Evolutionary conservation across 2,797 vertebrate species (phyloP), one percentile per base, ranked within the genome.

Genomic region (Diplodus sargus): DNA sequence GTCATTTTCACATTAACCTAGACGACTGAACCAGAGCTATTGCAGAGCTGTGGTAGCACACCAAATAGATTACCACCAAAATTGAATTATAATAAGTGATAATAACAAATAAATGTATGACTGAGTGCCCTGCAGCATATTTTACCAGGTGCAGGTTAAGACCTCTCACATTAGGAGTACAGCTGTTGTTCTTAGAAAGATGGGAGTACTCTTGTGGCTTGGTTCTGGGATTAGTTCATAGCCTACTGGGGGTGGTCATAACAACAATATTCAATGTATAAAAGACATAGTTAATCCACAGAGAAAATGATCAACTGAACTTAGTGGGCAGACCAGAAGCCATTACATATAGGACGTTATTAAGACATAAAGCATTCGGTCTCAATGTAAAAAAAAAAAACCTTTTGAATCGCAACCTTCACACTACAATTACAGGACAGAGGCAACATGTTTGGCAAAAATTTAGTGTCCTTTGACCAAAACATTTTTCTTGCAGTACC

Each of bases 1-100:
- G 47, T 68, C 67, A 53, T 80, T 76, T 72, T 78, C 48, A 47
- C 57, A 60, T 74, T 52, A 80, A 69, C 76, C 16, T 48, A 22
- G 5, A 74, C 42, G 68, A 72, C 60, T 75, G 52, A 68, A 67
- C 54, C 23, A 45, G 42, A 30, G 15, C 45, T 7, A 54, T 22
- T 30, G 52, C 58, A 64, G 42, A 59, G 16, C 13, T 53, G 23
- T 47, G 25, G 15, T 30, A 47, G 52, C 34, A 65, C 20, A 48
- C 5, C 30, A 42, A 79, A 34, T 42, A 11, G 13, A 72, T 54
- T 20, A 68, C 22, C 20, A 49, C 16, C 10, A 20, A 79, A 52
- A 70, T 0, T 11, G 0, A 76, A 71, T 70, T 47, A 48, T n/a
- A 63, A 34, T 30, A 30, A 62, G 16, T 30, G 56, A 53, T 49